These are phyloP conservation scores for Papilio machaon DNA, from an alignment of 1,140 invertebrate species.

Conservation along the genomic window DNA sequence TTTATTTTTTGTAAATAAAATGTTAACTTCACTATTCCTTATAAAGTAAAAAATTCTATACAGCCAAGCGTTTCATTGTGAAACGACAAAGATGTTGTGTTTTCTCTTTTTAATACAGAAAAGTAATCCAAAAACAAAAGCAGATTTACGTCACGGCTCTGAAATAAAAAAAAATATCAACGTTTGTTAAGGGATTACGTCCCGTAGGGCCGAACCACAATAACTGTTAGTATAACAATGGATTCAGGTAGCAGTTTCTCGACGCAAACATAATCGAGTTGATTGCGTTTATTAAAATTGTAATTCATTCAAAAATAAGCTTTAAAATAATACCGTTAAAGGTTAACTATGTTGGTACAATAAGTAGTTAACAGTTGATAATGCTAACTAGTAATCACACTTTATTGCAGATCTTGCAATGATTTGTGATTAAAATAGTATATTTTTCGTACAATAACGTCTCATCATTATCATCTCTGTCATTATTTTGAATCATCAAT, in stretches of 20 bases:
- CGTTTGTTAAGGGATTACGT: slow-evolving; percentile 69
- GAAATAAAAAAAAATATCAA: slow-evolving; percentile 62
- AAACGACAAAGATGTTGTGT: slow-evolving; percentile 44
- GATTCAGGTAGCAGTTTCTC: slow-evolving; percentile 69
- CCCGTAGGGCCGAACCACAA: slow-evolving; percentile 57
- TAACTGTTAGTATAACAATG: slow-evolving; percentile 66
- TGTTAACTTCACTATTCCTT: slow-evolving; percentile 6
- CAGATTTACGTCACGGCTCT: slow-evolving; percentile 66
- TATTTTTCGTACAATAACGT: neutral
- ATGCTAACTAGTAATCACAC: neutral
- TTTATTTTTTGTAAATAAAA: neutral
- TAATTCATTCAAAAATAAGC: slow-evolving; percentile 36
- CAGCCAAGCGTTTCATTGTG: slow-evolving; percentile 1
- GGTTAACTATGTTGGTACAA: neutral
- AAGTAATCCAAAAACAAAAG: slow-evolving; percentile 65
- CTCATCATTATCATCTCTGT: neutral
- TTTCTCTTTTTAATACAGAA: slow-evolving; percentile 47
- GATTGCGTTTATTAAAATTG: slow-evolving; percentile 42
- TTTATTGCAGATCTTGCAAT: neutral
- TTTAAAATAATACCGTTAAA: slow-evolving; percentile 18
- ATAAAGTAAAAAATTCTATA: slow-evolving; percentile 6
- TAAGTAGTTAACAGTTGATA: neutral
- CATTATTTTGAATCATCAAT: neutral
- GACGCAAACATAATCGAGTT: slow-evolving; percentile 49
- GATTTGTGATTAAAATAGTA: neutral